Base-by-base conservation (phyloP, 37 sponge, comb jelly and placozoan genomes). In the Ianthella basta region DNA sequence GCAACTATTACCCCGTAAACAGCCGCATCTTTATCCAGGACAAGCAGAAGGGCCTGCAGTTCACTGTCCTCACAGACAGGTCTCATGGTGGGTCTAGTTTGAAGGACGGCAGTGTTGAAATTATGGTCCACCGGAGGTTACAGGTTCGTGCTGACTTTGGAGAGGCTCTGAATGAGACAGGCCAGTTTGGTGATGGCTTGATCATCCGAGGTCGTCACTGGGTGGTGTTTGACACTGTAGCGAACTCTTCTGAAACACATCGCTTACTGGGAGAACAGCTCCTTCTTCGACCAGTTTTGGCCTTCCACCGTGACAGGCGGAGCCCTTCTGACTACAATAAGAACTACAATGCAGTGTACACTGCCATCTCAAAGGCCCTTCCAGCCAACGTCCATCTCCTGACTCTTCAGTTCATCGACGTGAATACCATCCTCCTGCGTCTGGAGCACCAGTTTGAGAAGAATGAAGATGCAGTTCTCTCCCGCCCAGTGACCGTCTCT, bases 1-100 rank as follows among this genome's bases (percentile, higher is more conserved):
- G 93, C 14, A 98, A 98, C 91, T 98, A 98, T 83, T 98, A 95
- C 65, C 98, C 98, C 19, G 96, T 98, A 6, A 93, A 95, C 86
- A 91, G 91, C 57, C 83, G 94, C 33, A 91, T 72, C 39, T 34
- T 8, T 33, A 37, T 72, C 41, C 59, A 88, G 82, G 95, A 95
- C 55, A 64, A 64, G 15, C 21, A 29, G 38, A 85, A 64, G 30
- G 35, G 59, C 12, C 36, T 89, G 15, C 98, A 95, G 87, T 86
- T 98, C 56, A 90, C 96, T 24, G 92, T 95, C 12, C 81, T 98
- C 60, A 95, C 86, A 20, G 98, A 98, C 82, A 81, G 98, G 0
- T 87, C 96, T 77, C 98, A 98, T 73, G 98, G 98, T 54, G 98
- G 96, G 15, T 80, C 94, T 16, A 91, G 92, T 56, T 79, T 98